Conservation (phyloP, 1,140 invertebrate genomes). For the Microplitis demolitor region DNA sequence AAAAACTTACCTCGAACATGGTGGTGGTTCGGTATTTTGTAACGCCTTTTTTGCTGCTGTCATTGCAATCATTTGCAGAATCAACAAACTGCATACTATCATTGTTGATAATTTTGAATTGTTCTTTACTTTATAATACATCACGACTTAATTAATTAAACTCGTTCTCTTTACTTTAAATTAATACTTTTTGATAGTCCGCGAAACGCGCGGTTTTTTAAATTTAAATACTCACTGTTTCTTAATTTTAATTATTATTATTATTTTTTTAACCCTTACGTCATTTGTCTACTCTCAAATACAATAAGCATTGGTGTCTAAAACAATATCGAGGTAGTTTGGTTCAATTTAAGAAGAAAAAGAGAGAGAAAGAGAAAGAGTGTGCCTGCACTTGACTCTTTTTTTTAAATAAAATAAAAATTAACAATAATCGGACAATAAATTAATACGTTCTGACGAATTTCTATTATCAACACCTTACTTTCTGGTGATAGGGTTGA, state of each 20-base stretch:
- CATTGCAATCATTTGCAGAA: slow-evolving; percentile 36
- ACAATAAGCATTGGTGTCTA: background rate
- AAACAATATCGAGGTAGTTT: background rate
- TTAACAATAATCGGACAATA: background rate
- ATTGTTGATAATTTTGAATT: slow-evolving; percentile 1
- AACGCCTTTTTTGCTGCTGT: background rate
- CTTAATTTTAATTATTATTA: background rate
- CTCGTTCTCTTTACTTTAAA: background rate
- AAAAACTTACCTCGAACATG: slow-evolving; percentile 53
- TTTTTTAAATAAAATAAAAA: background rate
- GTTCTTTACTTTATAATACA: background rate
- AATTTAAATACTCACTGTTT: background rate
- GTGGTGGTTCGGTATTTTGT: slow-evolving; percentile 33
- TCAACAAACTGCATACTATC: background rate
- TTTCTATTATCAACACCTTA: slow-evolving; percentile 40
- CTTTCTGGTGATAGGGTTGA: slow-evolving; percentile 50
- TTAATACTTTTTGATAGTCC: background rate
- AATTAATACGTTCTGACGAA: background rate
- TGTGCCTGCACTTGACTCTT: background rate
- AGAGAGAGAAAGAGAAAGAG: slow-evolving; percentile 18
- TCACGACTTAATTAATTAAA: background rate
- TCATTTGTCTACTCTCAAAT: background rate
- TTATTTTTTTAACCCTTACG: background rate
- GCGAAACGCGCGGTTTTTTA: no score
- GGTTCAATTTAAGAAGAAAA: background rate